Percentiles rank a stretch among this genome's conserved stretches.
Conservation (phyloP, 2,888 invertebrate genomes). For the Pegoplata infirma region DNA sequence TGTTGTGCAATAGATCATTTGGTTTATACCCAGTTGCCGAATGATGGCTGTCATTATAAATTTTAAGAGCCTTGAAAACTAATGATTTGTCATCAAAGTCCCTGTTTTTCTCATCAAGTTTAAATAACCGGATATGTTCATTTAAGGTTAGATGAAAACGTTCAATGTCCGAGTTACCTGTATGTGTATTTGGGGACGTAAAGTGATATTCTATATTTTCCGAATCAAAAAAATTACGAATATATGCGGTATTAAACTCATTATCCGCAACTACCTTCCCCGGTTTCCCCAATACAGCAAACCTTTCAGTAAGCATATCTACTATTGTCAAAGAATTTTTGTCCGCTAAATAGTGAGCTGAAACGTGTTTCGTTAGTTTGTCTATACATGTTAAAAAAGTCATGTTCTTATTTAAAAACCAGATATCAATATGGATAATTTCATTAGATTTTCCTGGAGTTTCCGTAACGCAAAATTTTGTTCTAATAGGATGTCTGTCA, state of each 20-base stretch:
- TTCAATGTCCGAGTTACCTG: constrained; percentile 44
- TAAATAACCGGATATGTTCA: constrained; percentile 53
- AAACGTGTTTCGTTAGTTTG: too few relatives aligned
- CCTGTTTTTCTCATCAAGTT: constrained; percentile 30
- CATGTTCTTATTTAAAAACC: too few relatives aligned
- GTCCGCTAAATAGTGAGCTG: background rate
- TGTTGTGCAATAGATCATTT: constrained; percentile 41
- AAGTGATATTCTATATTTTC: constrained; percentile 9
- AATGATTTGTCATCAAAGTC: constrained; percentile 41
- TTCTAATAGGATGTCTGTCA: constrained; percentile 53
- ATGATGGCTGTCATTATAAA: constrained; percentile 53
- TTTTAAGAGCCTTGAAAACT: constrained; percentile 45
- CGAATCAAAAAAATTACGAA: constrained; percentile 1
- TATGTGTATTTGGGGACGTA: too few relatives aligned
- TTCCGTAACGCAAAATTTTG: constrained; percentile 48
- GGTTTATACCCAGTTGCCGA: constrained; percentile 42
- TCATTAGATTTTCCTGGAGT: constrained; percentile 41
- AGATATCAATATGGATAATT: too few relatives aligned
- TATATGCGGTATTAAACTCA: background rate
- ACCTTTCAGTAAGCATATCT: constrained; percentile 27
- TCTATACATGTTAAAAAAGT: too few relatives aligned
- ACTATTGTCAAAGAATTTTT: constrained; percentile 27
- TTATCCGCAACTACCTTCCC: constrained; percentile 32
- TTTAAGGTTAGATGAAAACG: constrained; percentile 45
- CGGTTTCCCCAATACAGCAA: constrained; percentile 48